phyloP scores from a whole-genome alignment of 2,797 vertebrate species.

The Lutjanus argentimaculatus region DNA sequence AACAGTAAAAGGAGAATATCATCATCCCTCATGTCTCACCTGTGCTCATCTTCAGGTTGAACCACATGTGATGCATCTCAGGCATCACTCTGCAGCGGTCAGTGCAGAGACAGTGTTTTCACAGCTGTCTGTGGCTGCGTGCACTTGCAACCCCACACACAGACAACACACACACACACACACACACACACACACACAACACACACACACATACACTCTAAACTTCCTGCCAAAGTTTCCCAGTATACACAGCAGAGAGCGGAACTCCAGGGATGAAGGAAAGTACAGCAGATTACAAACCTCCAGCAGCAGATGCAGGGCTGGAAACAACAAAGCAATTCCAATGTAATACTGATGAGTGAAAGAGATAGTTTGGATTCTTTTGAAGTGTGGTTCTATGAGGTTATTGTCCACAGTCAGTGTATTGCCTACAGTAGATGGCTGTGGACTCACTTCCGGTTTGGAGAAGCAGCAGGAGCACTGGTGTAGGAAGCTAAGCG shows the following conservation, averaged over 20 bases:
- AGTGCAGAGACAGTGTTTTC: conserved; percentile 64
- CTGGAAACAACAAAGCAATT: conserved; percentile 6
- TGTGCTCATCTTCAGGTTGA: conserved; percentile 48
- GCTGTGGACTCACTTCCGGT: too few species aligned
- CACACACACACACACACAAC: conserved; percentile 7
- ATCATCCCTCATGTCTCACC: not conserved
- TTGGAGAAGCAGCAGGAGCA: too few species aligned
- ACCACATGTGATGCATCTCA: conserved; percentile 50
- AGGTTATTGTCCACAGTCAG: too few species aligned
- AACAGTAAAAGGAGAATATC: not conserved
- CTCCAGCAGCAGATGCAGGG: conserved; percentile 18
- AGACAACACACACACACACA: conserved; percentile 19
- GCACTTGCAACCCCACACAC: conserved; percentile 52
- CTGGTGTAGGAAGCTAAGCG: too few species aligned
- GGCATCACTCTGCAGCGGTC: conserved; percentile 41
- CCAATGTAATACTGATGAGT: not conserved
- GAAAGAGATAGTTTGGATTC: too few species aligned
- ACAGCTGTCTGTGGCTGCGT: conserved; percentile 70
- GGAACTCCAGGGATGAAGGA: conserved; percentile 35
- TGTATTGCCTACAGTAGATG: too few species aligned
- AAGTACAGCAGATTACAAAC: conserved; percentile 29
- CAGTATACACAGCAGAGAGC: conserved; percentile 51
- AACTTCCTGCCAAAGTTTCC: conserved; percentile 62
- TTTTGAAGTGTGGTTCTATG: too few species aligned
- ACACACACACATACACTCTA: conserved; percentile 14